Evolutionary conservation across 2,113 vertebrate species (phyloP).

Genomic region (Catagonus wagneri): DNA sequence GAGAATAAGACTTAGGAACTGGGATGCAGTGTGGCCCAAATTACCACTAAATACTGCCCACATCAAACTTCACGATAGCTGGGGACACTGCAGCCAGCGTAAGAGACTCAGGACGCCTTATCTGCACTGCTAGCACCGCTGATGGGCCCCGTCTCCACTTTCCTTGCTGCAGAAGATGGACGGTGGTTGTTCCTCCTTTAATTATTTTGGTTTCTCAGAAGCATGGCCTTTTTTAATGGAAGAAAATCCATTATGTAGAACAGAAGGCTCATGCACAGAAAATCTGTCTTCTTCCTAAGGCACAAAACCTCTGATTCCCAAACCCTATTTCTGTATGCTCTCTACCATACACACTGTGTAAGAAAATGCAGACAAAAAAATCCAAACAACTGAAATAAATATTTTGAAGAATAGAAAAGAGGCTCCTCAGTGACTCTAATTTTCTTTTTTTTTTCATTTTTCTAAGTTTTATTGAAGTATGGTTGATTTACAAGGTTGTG

Average conservation of each 20-base stretch:
- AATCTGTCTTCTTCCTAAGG: background rate
- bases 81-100: accelerated
- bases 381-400: background rate
- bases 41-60: background rate
- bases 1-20: background rate
- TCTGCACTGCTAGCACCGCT: accelerated
- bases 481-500: too few species aligned
- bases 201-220: background rate
- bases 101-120: accelerated
- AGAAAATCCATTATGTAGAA: background rate
- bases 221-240: background rate
- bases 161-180: background rate
- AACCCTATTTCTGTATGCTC: background rate
- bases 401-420: background rate
- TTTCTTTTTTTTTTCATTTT: background rate
- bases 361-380: background rate
- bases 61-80: background rate
- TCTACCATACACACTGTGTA: background rate
- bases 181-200: background rate
- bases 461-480: too few species aligned
- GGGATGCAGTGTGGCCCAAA: background rate
- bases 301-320: background rate
- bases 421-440: background rate
- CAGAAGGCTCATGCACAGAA: background rate
- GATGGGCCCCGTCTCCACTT: accelerated